Evolutionary conservation across 2,888 invertebrate genomes (phyloP), one percentile per base, ranked within the genome.

Genomic region (Urechis unicinctus): DNA sequence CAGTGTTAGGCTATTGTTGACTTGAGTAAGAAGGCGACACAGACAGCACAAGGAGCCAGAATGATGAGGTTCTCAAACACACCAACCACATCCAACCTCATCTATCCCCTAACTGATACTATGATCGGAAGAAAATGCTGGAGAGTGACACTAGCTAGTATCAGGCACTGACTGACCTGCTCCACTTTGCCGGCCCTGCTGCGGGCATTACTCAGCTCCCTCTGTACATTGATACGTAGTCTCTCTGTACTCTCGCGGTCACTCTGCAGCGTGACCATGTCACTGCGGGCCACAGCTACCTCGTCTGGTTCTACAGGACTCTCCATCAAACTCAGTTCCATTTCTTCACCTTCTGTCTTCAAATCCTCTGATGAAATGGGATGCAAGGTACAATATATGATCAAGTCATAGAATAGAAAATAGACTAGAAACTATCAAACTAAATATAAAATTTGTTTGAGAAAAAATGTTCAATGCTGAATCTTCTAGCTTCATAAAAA

Each of bases 181-280:
- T 93, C 92, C 31, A 92, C 80, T 65, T 85, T 83, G 28, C 87
- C 86, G 5, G 91, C 90, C 57, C 87, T 83, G 63, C 87, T 84
- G 46, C 89, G 84, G 63, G 89, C 89, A 57, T 84, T 81, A 73
- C 90, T 89, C 53, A 93, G 81, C 72, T 92, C 91, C 52, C 86
- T 83, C 75, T 91, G 88, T 2, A 91, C 87, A 45, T 85, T 84
- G 42, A 85, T 85, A 29, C 90, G 82, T 69, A 91, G 83, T 58
- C 85, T 83, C 30, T 89, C 84, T 72, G 88, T 89, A 49, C 88
- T 81, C 70, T 90, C 87, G 71, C 90, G 89, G 77, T 94, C 93
- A 55, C 87, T 84, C 76, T 90, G 88, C 52, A 93, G 87, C 57
- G 88, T 88, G 6, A 88, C 66, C 31, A 77, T 57, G 51, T 76